A percentile compares a stretch with the other conserved stretches of the same genome.
phyloP scores from a whole-genome alignment of 2,113 vertebrate genomes.

The Opisthocomus hoazin region DNA sequence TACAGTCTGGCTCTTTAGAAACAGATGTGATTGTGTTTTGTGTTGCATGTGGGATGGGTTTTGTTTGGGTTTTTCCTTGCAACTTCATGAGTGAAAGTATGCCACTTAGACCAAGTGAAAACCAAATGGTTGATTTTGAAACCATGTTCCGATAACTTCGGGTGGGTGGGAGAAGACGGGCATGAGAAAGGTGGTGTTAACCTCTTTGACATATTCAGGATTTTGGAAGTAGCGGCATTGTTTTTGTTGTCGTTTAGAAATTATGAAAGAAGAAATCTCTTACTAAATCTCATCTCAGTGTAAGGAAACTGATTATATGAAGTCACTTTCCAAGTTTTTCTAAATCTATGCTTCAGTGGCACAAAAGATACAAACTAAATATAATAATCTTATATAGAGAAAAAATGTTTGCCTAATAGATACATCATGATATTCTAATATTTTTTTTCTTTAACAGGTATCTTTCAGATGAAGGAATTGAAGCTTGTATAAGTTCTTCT shows the following conservation, averaged over 20 bases:
- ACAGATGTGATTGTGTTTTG: neutral
- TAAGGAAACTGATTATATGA: neutral
- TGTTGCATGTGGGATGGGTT: neutral
- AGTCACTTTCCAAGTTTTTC: neutral
- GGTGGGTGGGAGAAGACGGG: no score
- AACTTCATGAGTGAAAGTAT: neutral
- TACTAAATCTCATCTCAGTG: neutral
- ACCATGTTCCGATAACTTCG: neutral
- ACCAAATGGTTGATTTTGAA: neutral
- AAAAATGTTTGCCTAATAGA: neutral
- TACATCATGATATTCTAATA: neutral
- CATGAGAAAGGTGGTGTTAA: neutral
- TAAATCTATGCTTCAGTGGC: neutral
- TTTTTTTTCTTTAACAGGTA: slow-evolving; percentile 76
- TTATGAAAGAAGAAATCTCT: neutral
- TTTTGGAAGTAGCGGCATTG: neutral
- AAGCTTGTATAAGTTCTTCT: slow-evolving; percentile 82
- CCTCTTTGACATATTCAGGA: rapidly evolving
- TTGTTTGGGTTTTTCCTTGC: neutral
- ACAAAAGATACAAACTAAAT: neutral
- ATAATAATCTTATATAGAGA: neutral
- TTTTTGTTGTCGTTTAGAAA: neutral
- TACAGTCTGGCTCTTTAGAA: neutral
- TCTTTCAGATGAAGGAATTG: slow-evolving; percentile 93
- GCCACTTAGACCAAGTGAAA: neutral